A percentile compares a stretch with the other conserved stretches of the same genome.
Evolutionary conservation across 2,888 invertebrate species (phyloP).

Genomic region (Rhamphomyia laevipes): DNA sequence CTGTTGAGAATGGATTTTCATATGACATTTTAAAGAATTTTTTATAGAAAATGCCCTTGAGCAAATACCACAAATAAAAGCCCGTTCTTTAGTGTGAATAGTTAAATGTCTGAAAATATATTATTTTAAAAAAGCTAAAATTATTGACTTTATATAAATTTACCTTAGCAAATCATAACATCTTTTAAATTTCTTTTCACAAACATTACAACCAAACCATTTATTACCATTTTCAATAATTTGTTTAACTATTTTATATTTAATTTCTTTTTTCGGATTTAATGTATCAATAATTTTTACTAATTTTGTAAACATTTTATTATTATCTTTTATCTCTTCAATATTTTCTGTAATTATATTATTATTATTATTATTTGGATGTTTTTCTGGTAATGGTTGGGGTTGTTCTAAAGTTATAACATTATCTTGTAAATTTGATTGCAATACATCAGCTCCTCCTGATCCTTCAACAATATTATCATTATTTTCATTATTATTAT

Average conservation of each 20-base stretch:
- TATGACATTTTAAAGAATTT: constrained; percentile 19
- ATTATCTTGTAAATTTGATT: no score
- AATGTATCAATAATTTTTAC: constrained; percentile 15
- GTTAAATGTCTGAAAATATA: constrained; percentile 2
- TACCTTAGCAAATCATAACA: constrained; percentile 24
- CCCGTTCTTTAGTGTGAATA: constrained; percentile 20
- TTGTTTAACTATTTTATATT: constrained; percentile 13
- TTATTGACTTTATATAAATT: not conserved
- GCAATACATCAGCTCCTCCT: no score
- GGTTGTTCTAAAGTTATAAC: no score
- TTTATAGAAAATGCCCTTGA: constrained; percentile 17
- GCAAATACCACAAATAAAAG: constrained; percentile 22
- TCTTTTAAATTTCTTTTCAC: constrained; percentile 23
- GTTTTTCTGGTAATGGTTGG: not conserved
- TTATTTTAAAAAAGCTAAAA: not conserved
- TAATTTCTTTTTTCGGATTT: constrained; percentile 15
- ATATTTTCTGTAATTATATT: not conserved
- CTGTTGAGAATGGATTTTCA: constrained; percentile 7
- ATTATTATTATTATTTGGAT: not conserved
- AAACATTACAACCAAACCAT: constrained; percentile 22
- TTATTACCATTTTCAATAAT: constrained; percentile 11
- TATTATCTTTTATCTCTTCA: not conserved
- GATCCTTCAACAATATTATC: no score
- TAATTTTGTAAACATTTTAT: not conserved
- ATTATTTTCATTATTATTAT: not conserved